phyloP scores from a whole-genome alignment of 2,888 invertebrate genomes.

The Odontomyia ornata region DNA sequence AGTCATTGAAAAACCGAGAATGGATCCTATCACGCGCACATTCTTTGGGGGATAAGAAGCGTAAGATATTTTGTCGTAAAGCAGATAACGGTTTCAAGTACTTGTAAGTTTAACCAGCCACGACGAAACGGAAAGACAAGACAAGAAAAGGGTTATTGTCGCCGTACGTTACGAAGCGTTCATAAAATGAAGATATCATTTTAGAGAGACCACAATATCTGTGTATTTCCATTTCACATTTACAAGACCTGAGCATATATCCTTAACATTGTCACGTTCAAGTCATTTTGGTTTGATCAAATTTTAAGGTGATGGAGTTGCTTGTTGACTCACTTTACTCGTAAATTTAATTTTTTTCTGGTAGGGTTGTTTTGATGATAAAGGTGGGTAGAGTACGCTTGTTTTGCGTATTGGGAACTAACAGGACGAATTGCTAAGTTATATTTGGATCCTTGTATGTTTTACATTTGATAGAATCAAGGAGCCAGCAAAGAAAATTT shows the following conservation, averaged over 20 bases:
- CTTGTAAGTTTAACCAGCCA: background rate
- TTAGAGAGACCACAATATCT: background rate
- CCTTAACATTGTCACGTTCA: background rate
- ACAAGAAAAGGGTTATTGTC: background rate
- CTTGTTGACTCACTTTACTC: background rate
- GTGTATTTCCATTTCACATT: background rate
- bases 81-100: background rate
- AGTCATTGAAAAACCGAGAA: too few species aligned
- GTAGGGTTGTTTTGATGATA: too few species aligned
- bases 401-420: too few species aligned
- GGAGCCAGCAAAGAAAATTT: too few species aligned
- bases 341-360: background rate
- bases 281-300: background rate
- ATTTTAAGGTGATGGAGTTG: background rate
- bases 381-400: too few species aligned
- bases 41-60: background rate
- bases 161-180: background rate
- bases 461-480: too few species aligned
- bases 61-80: background rate
- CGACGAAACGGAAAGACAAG: background rate
- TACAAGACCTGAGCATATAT: background rate
- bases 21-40: background rate
- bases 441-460: too few species aligned
- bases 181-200: slow-evolving; percentile 9
- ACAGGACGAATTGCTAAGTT: too few species aligned